Evolutionary conservation across 1,140 invertebrate genomes (phyloP).

Genomic region (Sycophaga agraensis): DNA sequence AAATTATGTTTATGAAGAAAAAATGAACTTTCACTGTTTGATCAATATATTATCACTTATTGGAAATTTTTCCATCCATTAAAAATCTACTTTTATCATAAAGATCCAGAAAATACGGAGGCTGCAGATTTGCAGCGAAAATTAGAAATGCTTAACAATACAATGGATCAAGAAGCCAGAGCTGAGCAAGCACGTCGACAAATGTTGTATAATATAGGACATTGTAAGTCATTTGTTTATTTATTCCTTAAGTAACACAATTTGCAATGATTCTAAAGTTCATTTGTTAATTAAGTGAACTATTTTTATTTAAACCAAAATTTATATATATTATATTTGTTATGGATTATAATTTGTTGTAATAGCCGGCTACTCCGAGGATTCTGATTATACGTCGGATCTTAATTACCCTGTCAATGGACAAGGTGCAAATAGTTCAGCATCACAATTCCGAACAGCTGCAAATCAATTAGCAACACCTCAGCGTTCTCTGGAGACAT

Average conservation of each 20-base stretch:
- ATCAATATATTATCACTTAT: no score
- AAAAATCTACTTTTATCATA: no score
- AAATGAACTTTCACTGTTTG: no score
- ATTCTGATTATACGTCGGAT: conserved; percentile 95
- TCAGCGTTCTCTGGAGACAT: conserved; percentile 76
- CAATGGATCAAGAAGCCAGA: conserved; percentile 78
- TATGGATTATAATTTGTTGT: no score
- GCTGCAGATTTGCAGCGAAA: conserved; percentile 89
- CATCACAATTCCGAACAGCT: conserved; percentile 77
- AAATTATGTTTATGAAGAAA: no score
- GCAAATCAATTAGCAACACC: conserved; percentile 78
- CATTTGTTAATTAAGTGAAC: no score
- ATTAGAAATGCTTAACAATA: conserved; percentile 86
- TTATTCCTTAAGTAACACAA: not conserved
- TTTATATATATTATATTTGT: no score
- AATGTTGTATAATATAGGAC: conserved; percentile 66
- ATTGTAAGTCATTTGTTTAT: conserved; percentile 64
- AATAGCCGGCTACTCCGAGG: conserved; percentile 91
- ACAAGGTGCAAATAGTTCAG: conserved; percentile 82
- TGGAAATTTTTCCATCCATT: no score
- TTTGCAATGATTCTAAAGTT: no score
- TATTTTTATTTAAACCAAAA: no score
- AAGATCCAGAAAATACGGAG: conserved; percentile 86
- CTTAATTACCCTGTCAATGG: conserved; percentile 88
- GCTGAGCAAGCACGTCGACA: conserved; percentile 65